phyloP scores from a whole-genome alignment of 1,140 invertebrate species.

The Eriocheir sinensis region DNA sequence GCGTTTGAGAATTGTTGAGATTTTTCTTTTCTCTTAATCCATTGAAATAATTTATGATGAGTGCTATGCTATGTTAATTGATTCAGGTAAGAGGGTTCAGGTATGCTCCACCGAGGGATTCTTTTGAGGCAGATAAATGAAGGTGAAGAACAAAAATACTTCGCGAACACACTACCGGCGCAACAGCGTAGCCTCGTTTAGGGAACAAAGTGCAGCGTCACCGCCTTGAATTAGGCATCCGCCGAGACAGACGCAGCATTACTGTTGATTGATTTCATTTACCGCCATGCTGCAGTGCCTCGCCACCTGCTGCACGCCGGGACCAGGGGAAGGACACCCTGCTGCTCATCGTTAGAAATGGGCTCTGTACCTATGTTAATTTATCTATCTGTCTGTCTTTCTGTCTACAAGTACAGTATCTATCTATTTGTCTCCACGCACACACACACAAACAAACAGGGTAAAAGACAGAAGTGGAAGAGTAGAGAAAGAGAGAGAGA shows the following conservation, averaged over 20 bases:
- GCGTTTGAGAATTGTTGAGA: too few relatives aligned
- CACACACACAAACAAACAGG: background rate
- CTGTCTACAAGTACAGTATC: too few relatives aligned
- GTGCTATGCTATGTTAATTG: too few relatives aligned
- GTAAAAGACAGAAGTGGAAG: background rate
- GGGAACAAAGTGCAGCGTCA: background rate
- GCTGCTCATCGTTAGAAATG: too few relatives aligned
- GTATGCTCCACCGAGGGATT: too few relatives aligned
- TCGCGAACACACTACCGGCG: too few relatives aligned
- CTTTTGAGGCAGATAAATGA: too few relatives aligned
- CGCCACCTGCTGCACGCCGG: too few relatives aligned
- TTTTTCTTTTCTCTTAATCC: too few relatives aligned
- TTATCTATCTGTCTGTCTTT: background rate
- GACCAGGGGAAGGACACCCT: background rate
- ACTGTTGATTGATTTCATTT: background rate
- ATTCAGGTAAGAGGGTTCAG: too few relatives aligned
- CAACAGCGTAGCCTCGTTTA: background rate
- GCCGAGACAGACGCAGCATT: background rate
- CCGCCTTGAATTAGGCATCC: constrained; percentile 3
- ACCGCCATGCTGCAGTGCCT: background rate
- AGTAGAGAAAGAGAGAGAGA: background rate
- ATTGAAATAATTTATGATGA: too few relatives aligned
- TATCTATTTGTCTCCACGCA: background rate
- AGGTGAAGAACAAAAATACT: too few relatives aligned
- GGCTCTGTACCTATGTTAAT: background rate